A percentile compares a stretch with the other conserved stretches of the same genome.
Conservation (phyloP, 1,140 invertebrate species). For the Drosophila insularis region DNA sequence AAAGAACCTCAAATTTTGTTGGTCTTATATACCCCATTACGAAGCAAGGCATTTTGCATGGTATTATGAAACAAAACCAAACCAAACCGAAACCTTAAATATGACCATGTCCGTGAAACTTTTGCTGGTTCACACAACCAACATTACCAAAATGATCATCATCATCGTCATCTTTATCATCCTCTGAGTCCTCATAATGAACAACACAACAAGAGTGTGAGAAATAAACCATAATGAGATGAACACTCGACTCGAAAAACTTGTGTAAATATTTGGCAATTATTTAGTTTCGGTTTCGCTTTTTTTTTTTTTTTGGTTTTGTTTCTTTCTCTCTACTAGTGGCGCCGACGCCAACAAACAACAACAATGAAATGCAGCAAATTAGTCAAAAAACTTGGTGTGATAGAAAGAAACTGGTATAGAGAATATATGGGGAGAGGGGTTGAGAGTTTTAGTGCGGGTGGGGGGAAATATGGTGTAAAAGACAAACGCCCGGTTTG, state of each 20-base stretch:
- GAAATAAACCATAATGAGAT: conserved; percentile 66
- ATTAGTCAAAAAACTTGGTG: conserved; percentile 61
- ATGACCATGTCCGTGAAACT: background rate
- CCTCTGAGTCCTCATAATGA: background rate
- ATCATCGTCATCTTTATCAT: background rate
- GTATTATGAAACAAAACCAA: conserved; percentile 7
- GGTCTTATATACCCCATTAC: background rate
- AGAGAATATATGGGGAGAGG: background rate
- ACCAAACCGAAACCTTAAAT: conserved; percentile 16
- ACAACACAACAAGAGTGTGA: conserved; percentile 15
- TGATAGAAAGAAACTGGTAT: conserved; percentile 11
- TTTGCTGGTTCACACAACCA: background rate
- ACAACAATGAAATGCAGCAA: conserved; percentile 61
- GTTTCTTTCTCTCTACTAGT: background rate
- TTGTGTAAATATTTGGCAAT: conserved; percentile 75
- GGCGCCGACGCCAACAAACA: conserved; percentile 27
- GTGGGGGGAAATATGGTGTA: conserved; percentile 11
- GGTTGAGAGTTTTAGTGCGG: background rate
- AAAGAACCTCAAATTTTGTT: background rate
- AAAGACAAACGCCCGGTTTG: conserved; percentile 59
- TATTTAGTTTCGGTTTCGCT: conserved; percentile 68
- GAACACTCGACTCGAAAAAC: conserved; percentile 55
- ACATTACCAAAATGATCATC: background rate
- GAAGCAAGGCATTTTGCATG: background rate
- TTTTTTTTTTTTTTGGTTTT: background rate